Evolutionary conservation across 2,797 vertebrate species (phyloP), one percentile per base, ranked within the genome.

Genomic region (Oreonectes daqikongensis): DNA sequence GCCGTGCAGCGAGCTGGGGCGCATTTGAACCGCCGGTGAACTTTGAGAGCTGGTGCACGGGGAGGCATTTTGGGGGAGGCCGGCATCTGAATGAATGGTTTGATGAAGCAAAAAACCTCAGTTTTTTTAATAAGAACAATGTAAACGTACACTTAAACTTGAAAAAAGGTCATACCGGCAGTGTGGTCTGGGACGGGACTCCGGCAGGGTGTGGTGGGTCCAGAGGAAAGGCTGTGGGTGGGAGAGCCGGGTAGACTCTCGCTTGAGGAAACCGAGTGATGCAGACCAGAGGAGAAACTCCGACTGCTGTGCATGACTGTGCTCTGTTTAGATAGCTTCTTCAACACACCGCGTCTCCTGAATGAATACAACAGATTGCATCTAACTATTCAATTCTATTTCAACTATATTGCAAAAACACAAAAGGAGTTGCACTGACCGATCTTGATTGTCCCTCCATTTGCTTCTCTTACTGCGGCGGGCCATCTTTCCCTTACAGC

Each of bases 201-300:
- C 38, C 94, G 91, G 89, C 94, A 97, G 3, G 98, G 95, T 0
- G 95, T 94, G 0, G 95, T 86, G 3, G 96, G 95, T 0, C 95
- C 96, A 0, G 97, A 95, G 6, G 96, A 97, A 22, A 96, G 91
- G 88, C 97, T 97, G 93, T 97, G 96, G 0, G 97, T 98, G 14
- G 97, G 97, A 1, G 97, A 98, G 44, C 96, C 98, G 0, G 97
- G 96, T 40, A 97, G 94, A 88, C 97, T 99, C 88, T 99, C 98
- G 0, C 95, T 95, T 77, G 97, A 98, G 1, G 97, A 98, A 79
- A 98, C 93, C 0, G 97, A 98, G 88, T 98, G 96, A 64, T 98
- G 96, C 80, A 98, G 96, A 2, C 96, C 96, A 0, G 96, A 98
- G 7, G 95, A 97, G 89, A 97, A 97, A 87, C 97, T 98, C 50